Evolutionary conservation across 2,888 invertebrate species (phyloP), one percentile per base, ranked within the genome.

Genomic region (Tachina fera): DNA sequence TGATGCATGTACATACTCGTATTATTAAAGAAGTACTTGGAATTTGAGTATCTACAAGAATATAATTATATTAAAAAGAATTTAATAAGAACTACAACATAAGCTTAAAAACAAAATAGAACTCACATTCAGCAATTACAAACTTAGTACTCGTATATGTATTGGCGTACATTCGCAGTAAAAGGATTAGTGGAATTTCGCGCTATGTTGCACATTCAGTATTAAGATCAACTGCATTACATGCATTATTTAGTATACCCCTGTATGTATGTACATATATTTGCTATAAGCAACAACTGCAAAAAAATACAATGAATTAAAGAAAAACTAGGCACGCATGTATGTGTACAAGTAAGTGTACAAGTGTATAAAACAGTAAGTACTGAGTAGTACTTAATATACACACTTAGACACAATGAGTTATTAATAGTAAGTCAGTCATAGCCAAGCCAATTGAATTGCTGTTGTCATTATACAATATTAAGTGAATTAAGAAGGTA

Each of bases 131-230:
- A 41, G 41, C 60, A 61, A 41, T 31, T 45, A 19, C 8, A 60
- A 47, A n/a, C 13, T 41, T 41, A 51, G 31, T n/a, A 65, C 53
- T 14, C 10, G 19, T 16, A 53, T 5, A 43, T 10, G 45, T 60
- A 45, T 22, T 43, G 16, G 51, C 16, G 43, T 41, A 47, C 41
- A n/a, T 31, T 51, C 22, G 39, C 60, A 67, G 63, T 16, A 67
- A 75, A 75, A 53, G 77, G 78, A 83, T 83, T 83, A 83, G 61
- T 78, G 78, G 72, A 83, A 78, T 83, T 78, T 78, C 83, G 72
- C 78, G 78, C 83, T 53, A 68, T 72, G 83, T 67, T 83, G 83
- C 83, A 78, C 78, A 74, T 58, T 72, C 19, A 56, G 72, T 68
- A 83, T 83, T 68, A 74, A 74, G 68, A 72, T n/a, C 83, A 72